These are phyloP conservation scores for Caenorhabditis japonica DNA, from an alignment of 2,888 invertebrate genomes.

Conservation along the genomic window DNA sequence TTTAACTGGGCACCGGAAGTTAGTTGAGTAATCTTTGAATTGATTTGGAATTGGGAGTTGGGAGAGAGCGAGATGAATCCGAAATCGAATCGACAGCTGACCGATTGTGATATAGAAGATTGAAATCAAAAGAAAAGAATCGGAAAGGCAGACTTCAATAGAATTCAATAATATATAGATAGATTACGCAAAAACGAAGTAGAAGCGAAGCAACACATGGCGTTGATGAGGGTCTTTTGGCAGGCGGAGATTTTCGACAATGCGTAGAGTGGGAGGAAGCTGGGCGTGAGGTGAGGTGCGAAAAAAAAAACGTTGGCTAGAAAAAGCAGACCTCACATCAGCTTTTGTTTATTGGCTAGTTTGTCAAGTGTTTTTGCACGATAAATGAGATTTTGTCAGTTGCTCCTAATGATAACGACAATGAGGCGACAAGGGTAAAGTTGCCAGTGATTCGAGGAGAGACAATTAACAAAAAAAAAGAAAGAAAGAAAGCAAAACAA, in stretches of 20 bases:
- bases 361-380: slow-evolving; percentile 31
- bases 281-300: too few relatives aligned
- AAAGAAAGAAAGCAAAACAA: not conserved
- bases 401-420: not conserved
- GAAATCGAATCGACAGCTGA: slow-evolving; percentile 33
- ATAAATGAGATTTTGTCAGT: not conserved
- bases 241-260: slow-evolving; percentile 28
- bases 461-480: not conserved
- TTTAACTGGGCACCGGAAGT: slow-evolving; percentile 19
- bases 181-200: slow-evolving; percentile 49
- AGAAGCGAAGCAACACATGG: slow-evolving; percentile 21
- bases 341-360: slow-evolving; percentile 48
- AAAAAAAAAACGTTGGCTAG: slow-evolving; percentile 27
- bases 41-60: slow-evolving; percentile 30
- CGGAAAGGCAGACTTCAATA: slow-evolving; percentile 18
- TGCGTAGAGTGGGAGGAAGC: slow-evolving; percentile 17
- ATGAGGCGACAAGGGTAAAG: not conserved
- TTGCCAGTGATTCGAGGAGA: not conserved
- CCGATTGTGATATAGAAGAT: slow-evolving; percentile 41
- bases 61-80: not conserved
- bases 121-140: slow-evolving; percentile 2
- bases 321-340: slow-evolving; percentile 22
- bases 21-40: slow-evolving; percentile 32
- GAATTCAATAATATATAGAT: slow-evolving; percentile 47
- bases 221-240: not conserved